Conservation (phyloP, 2,888 invertebrate genomes). For the Allacma fusca region DNA sequence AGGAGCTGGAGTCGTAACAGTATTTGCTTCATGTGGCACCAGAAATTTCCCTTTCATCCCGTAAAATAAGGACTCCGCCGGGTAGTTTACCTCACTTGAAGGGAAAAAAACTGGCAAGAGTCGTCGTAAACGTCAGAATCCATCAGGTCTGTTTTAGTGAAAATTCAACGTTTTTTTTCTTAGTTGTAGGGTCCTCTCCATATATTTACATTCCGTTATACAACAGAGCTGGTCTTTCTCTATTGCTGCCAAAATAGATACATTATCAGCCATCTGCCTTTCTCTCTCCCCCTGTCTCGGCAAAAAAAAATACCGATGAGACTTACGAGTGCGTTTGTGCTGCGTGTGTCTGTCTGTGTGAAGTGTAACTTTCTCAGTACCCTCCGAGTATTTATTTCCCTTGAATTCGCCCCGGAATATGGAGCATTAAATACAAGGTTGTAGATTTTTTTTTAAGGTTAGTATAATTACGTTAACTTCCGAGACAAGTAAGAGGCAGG, state of each 20-base stretch:
- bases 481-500: neutral
- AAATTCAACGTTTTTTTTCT: neutral
- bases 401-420: neutral
- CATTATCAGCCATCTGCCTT: neutral
- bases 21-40: too few relatives aligned
- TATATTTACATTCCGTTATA: neutral
- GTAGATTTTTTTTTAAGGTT: neutral
- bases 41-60: too few relatives aligned
- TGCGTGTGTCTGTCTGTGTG: too few relatives aligned
- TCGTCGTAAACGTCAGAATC: constrained; percentile 3
- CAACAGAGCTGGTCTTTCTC: neutral
- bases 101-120: constrained; percentile 2
- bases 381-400: neutral
- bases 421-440: neutral
- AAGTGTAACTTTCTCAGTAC: too few relatives aligned
- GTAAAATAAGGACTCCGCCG: too few relatives aligned
- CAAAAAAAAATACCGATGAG: neutral
- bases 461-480: neutral
- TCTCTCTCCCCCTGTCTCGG: neutral
- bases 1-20: too few relatives aligned
- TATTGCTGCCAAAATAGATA: neutral
- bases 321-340: neutral
- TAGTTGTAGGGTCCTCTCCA: neutral
- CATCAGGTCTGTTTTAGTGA: constrained; percentile 3
- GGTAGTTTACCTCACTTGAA: neutral